Base-by-base conservation (phyloP, 2,888 invertebrate species). In the Rhorus exstirpatorius region DNA sequence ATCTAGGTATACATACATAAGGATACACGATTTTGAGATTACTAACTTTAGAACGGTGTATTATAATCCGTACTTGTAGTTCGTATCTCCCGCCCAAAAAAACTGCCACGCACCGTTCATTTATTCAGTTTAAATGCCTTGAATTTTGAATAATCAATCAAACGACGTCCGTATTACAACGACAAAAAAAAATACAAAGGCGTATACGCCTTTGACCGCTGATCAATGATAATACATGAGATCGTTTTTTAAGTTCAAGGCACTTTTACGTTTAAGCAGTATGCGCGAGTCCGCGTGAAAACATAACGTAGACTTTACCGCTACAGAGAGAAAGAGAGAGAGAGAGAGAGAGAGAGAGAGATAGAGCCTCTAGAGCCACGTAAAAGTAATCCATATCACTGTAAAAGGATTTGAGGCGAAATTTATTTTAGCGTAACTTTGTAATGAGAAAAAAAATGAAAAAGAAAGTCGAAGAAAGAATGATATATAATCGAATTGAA, bases 331-430 rank as follows among this genome's bases (percentile, higher is more conserved):
- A n/a, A n/a, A n/a, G n/a, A n/a, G n/a, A n/a, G n/a, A n/a, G n/a
- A n/a, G n/a, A n/a, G n/a, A n/a, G n/a, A n/a, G n/a, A n/a, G n/a
- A n/a, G n/a, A n/a, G n/a, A n/a, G n/a, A n/a, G n/a, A n/a, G n/a
- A n/a, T n/a, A n/a, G n/a, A n/a, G n/a, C n/a, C n/a, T n/a, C n/a
- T n/a, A n/a, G n/a, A n/a, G n/a, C n/a, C 84, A 84, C 84, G 84
- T 81, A 82, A 88, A 86, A 85, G 82, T 87, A 86, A 89, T 89
- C 84, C 91, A 90, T 90, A 90, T 90, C 90, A 90, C 83, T 87
- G 88, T 83, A 74, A 67, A 63, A 83, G 85, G 78, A 85, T 84
- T 83, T 77, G 81, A 53, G 74, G 81, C 71, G 68, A 80, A 77
- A 26, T 63, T 41, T 75, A 67, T 63, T 68, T 76, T 76, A 75